A percentile compares a stretch with the other conserved stretches of the same genome.
These are phyloP conservation scores for Netelia fuscicornis DNA, from an alignment of 2,888 invertebrate genomes.

Conservation along the genomic window DNA sequence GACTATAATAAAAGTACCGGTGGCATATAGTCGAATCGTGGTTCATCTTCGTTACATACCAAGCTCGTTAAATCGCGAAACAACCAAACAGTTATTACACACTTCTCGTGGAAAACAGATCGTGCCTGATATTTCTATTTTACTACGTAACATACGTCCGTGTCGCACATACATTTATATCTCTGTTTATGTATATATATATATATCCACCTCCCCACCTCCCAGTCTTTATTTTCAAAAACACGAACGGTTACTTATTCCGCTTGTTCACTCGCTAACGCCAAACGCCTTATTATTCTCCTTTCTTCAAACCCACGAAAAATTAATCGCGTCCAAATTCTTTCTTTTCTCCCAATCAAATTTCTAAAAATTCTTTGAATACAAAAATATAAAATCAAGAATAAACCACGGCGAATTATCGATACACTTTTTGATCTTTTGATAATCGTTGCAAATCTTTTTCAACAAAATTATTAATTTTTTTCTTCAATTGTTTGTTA, in stretches of 20 bases:
- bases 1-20: conserved; percentile 82
- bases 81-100: conserved; percentile 45
- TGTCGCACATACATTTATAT: neutral
- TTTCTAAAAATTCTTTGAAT: neutral
- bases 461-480: too few relatives aligned
- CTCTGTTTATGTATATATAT: neutral
- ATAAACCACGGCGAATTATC: too few relatives aligned
- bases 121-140: conserved; percentile 61
- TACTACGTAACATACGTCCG: conserved; percentile 24
- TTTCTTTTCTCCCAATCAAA: neutral
- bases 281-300: neutral
- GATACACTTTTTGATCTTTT: too few relatives aligned
- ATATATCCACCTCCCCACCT: neutral
- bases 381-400: neutral
- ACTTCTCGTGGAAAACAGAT: conserved; percentile 36
- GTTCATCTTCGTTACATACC: conserved; percentile 79
- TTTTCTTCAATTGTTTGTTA: too few relatives aligned
- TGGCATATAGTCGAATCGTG: conserved; percentile 80
- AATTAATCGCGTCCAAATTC: neutral
- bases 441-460: too few relatives aligned
- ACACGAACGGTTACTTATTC: conserved; percentile 2
- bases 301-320: neutral
- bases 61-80: conserved; percentile 27
- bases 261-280: conserved; percentile 4
- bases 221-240: neutral